Percentiles rank a stretch among this genome's conserved stretches.
phyloP scores from a whole-genome alignment of 2,888 invertebrate species.

The Drosophila pseudotakahashii region DNA sequence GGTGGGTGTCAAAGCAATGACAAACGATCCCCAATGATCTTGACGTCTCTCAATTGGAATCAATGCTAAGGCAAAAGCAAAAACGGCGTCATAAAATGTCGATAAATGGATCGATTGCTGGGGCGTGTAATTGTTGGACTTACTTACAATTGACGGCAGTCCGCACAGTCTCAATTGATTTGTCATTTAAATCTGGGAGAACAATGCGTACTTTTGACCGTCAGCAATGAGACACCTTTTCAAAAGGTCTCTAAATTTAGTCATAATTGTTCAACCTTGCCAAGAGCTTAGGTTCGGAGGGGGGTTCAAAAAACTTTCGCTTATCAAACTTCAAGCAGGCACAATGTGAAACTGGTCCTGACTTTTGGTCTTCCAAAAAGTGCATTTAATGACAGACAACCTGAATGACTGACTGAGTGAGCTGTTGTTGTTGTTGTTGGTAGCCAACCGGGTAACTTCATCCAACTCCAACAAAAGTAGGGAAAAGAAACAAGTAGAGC shows the following conservation, averaged over 20 bases:
- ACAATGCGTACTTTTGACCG: slow-evolving; percentile 45
- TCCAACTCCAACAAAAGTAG: slow-evolving; percentile 20
- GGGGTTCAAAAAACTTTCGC: slow-evolving; percentile 77
- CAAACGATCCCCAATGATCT: slow-evolving; percentile 54
- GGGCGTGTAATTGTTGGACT: slow-evolving; percentile 55
- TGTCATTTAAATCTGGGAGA: slow-evolving; percentile 37
- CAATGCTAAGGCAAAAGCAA: slow-evolving; percentile 46
- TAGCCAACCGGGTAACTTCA: slow-evolving; percentile 41
- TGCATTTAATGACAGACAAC: slow-evolving; percentile 70
- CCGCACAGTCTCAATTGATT: slow-evolving; percentile 32
- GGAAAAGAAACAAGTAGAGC: slow-evolving; percentile 32
- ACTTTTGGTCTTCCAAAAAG: slow-evolving; percentile 52
- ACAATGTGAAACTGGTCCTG: slow-evolving; percentile 32
- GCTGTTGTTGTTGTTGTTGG: background rate
- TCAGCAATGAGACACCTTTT: slow-evolving; percentile 43
- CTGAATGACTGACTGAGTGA: slow-evolving; percentile 33
- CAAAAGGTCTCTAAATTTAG: slow-evolving; percentile 46
- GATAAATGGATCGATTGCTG: slow-evolving; percentile 33
- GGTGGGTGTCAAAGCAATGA: slow-evolving; percentile 75
- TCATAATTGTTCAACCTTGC: slow-evolving; percentile 60
- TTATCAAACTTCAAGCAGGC: slow-evolving; percentile 62
- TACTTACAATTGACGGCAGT: slow-evolving; percentile 45
- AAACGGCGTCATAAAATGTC: slow-evolving; percentile 20
- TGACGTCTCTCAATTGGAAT: slow-evolving; percentile 55
- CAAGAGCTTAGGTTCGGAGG: slow-evolving; percentile 41